These are phyloP conservation scores for Stramonita haemastoma DNA, from an alignment of 2,888 invertebrate genomes.

Conservation along the genomic window DNA sequence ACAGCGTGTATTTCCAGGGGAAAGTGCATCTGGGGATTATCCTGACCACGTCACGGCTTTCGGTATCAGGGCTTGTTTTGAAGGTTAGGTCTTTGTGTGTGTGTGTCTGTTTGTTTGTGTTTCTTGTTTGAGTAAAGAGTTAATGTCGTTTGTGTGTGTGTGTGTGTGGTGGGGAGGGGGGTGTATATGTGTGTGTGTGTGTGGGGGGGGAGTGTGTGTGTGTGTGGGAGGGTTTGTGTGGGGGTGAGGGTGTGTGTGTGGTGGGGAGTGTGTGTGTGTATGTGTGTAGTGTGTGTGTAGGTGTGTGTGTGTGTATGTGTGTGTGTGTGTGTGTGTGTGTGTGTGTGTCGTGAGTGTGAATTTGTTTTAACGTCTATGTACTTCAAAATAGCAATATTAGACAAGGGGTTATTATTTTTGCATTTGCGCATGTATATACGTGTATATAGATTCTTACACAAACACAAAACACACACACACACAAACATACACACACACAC, in stretches of 20 bases:
- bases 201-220: neutral
- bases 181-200: neutral
- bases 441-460: neutral
- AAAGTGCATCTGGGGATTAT: conserved; percentile 3
- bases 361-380: neutral
- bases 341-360: neutral
- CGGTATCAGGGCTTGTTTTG: conserved; percentile 37
- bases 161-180: neutral
- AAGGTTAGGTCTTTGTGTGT: neutral
- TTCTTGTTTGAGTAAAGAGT: too few relatives aligned
- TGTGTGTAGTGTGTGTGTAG: neutral
- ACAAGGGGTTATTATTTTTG: too few relatives aligned
- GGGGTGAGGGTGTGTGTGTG: neutral
- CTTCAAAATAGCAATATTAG: too few relatives aligned
- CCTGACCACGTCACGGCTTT: conserved; percentile 39
- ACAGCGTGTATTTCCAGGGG: conserved; percentile 44
- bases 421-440: neutral
- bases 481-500: neutral
- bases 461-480: neutral
- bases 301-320: neutral
- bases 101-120: neutral
- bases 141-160: neutral
- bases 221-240: too few relatives aligned
- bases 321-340: neutral
- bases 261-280: neutral